Evolutionary conservation across 2,888 invertebrate species (phyloP).

Genomic region (Polyommatus icarus): DNA sequence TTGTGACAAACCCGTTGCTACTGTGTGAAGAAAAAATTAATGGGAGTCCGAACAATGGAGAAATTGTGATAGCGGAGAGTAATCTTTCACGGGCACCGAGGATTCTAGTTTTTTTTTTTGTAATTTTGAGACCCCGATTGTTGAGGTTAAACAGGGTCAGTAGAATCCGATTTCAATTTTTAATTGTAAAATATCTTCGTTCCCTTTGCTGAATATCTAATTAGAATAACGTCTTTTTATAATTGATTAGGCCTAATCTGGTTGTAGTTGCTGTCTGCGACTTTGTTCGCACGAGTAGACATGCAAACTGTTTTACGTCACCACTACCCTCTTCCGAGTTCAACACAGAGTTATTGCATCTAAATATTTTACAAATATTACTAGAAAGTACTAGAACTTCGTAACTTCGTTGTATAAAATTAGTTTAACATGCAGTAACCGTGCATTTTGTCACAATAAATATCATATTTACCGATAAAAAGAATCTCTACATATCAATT

Average conservation of each 20-base stretch:
- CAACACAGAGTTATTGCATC: no score
- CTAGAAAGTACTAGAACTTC: no score
- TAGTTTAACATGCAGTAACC: no score
- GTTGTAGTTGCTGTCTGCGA: neutral
- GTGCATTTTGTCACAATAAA: no score
- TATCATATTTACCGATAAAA: no score
- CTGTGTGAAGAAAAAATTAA: slow-evolving; percentile 66
- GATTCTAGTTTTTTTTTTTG: slow-evolving; percentile 60
- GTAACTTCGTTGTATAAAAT: no score
- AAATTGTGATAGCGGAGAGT: slow-evolving; percentile 80
- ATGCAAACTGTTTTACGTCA: neutral
- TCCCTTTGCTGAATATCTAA: slow-evolving; percentile 10
- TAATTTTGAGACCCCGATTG: slow-evolving; percentile 60
- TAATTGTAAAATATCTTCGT: slow-evolving; percentile 58
- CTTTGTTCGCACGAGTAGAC: neutral
- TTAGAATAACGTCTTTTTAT: slow-evolving; percentile 21
- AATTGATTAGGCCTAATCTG: slow-evolving; percentile 20
- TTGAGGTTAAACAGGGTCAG: slow-evolving; percentile 69
- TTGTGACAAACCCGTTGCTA: slow-evolving; percentile 74
- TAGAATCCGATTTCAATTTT: slow-evolving; percentile 57
- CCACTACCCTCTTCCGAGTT: no score
- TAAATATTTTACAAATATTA: no score
- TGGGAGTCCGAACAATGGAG: slow-evolving; percentile 73
- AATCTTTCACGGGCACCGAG: slow-evolving; percentile 68
- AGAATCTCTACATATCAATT: no score